Evolutionary conservation across 92 coral and sea anemone species (phyloP).

Genomic region (Micromussa lordhowensis): DNA sequence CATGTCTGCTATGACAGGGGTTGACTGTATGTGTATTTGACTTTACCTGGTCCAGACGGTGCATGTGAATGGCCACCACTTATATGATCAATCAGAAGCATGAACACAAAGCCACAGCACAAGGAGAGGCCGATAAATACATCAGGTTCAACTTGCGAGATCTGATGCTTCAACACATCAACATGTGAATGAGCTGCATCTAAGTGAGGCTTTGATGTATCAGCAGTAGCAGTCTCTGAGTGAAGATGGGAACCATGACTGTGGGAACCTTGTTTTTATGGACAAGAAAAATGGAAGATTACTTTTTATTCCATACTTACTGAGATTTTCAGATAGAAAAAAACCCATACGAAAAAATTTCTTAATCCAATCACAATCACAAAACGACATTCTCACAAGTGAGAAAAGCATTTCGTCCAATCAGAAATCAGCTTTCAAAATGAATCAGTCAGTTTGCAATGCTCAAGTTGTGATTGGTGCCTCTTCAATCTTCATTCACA

Average conservation of each 20-base stretch:
- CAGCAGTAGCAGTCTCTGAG: neutral
- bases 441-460: too few relatives aligned
- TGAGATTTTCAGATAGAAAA: too few relatives aligned
- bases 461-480: too few relatives aligned
- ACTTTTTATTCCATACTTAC: too few relatives aligned
- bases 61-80: slow-evolving; percentile 98
- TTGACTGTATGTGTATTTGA: too few relatives aligned
- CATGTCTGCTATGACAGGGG: too few relatives aligned
- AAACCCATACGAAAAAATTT: too few relatives aligned
- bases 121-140: slow-evolving; percentile 94
- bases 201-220: neutral
- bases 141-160: slow-evolving; percentile 89
- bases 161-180: slow-evolving; percentile 58
- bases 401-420: too few relatives aligned
- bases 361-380: too few relatives aligned
- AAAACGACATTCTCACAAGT: too few relatives aligned
- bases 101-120: slow-evolving; percentile 93
- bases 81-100: slow-evolving; percentile 90
- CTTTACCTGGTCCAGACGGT: slow-evolving; percentile 61
- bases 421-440: too few relatives aligned
- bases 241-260: slow-evolving; percentile 11
- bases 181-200: slow-evolving; percentile 49
- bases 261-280: slow-evolving; percentile 23
- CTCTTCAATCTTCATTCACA: too few relatives aligned
- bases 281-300: neutral